phyloP scores from a whole-genome alignment of 2,797 vertebrate genomes.

The Peromyscus melanophrys region DNA sequence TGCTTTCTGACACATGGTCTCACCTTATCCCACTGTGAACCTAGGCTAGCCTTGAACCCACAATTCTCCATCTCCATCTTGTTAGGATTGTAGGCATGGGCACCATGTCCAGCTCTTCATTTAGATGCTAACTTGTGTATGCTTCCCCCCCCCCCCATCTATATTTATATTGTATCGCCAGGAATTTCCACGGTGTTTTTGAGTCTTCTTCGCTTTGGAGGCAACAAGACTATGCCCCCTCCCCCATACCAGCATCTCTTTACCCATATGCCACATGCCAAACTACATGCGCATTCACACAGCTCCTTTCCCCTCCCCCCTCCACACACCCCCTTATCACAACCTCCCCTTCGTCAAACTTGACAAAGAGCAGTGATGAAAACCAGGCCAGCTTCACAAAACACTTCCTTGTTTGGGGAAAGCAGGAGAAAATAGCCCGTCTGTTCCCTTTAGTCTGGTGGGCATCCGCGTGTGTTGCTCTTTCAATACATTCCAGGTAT shows the following conservation, averaged over 20 bases:
- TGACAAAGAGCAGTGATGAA: constrained; percentile 41
- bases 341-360: constrained; percentile 50
- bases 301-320: background rate
- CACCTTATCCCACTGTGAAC: background rate
- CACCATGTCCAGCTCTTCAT: background rate
- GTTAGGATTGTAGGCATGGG: background rate
- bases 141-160: too few species aligned
- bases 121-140: constrained; percentile 6
- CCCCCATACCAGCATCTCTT: background rate
- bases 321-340: background rate
- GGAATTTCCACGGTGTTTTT: background rate
- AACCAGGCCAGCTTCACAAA: constrained; percentile 18
- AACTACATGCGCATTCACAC: background rate
- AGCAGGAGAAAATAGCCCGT: background rate
- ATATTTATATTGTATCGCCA: background rate
- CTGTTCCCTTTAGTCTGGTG: constrained; percentile 7
- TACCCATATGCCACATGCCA: background rate
- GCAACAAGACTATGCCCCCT: background rate
- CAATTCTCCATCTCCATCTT: background rate
- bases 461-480: background rate
- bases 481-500: background rate
- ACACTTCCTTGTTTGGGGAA: background rate
- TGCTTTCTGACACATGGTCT: background rate
- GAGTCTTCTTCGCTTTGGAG: background rate
- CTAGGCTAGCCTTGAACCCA: background rate